Evolutionary conservation across 2,888 invertebrate species (phyloP).

Genomic region (Parnassius apollo): DNA sequence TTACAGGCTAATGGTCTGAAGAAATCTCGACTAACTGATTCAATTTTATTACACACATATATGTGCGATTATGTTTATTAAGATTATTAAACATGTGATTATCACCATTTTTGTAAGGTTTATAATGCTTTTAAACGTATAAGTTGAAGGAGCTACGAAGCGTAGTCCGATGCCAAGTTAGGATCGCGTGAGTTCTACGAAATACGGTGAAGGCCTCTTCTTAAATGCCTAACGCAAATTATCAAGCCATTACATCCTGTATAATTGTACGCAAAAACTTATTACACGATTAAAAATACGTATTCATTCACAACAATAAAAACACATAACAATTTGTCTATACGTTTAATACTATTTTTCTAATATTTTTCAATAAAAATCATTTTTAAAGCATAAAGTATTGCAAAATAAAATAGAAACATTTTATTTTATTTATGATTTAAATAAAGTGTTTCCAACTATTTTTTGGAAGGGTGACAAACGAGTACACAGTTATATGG

Average conservation of each 20-base stretch:
- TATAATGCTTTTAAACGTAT: constrained; percentile 15
- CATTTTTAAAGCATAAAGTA: too few relatives aligned
- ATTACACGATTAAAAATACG: constrained; percentile 15
- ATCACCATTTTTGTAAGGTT: constrained; percentile 11
- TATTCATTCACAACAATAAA: not conserved
- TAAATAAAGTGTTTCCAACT: too few relatives aligned
- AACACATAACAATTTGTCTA: too few relatives aligned
- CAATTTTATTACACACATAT: constrained; percentile 2
- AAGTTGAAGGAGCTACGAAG: constrained; percentile 22
- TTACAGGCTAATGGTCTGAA: too few relatives aligned
- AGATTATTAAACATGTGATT: constrained; percentile 2
- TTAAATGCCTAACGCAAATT: constrained; percentile 32
- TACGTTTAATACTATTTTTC: too few relatives aligned
- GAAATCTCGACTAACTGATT: constrained; percentile 5
- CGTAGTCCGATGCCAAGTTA: constrained; percentile 24
- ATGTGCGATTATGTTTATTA: constrained; percentile 2
- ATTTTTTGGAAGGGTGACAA: too few relatives aligned
- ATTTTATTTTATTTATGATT: too few relatives aligned
- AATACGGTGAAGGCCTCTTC: constrained; percentile 32
- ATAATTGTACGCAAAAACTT: constrained; percentile 33
- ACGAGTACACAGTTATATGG: too few relatives aligned
- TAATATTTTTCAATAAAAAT: too few relatives aligned
- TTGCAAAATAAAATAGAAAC: too few relatives aligned
- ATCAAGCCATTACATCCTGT: constrained; percentile 34
- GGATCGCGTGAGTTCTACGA: constrained; percentile 31